phyloP scores from a whole-genome alignment of 2,888 invertebrate genomes.

The Troides helena region DNA sequence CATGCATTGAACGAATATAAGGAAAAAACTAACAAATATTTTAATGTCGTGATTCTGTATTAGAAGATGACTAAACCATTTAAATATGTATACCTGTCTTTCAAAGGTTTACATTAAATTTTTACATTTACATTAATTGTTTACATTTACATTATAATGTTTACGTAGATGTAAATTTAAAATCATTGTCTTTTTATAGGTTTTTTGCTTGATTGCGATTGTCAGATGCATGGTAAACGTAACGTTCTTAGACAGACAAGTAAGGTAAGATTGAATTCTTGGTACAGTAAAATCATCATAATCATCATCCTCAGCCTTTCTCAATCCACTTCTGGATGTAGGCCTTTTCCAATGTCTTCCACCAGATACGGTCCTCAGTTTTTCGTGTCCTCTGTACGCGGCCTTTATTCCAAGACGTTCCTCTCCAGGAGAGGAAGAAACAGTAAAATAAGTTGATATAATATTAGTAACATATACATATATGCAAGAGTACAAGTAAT shows the following conservation, averaged over 20 bases:
- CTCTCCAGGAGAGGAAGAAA: no score
- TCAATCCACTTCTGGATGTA: no score
- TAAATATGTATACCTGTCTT: background rate
- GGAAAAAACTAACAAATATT: background rate
- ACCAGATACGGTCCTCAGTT: no score
- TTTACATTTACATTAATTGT: no score
- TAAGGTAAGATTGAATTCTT: slow-evolving; percentile 13
- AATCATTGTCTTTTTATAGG: slow-evolving; percentile 10
- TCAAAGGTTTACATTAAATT: background rate
- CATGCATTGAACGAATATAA: background rate
- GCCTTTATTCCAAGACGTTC: no score
- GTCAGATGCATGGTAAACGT: slow-evolving; percentile 17
- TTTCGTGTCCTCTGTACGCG: no score
- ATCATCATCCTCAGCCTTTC: no score
- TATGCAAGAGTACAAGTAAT: no score
- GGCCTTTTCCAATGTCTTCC: no score
- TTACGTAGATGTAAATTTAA: background rate
- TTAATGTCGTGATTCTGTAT: background rate
- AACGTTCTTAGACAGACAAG: slow-evolving; percentile 7
- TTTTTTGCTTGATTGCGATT: slow-evolving; percentile 16
- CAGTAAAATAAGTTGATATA: no score
- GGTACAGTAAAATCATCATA: background rate
- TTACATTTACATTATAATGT: background rate
- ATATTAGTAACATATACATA: no score
- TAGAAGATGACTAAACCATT: background rate